Percentiles rank a stretch among this genome's conserved stretches.
phyloP scores from a whole-genome alignment of 2,797 vertebrate genomes.

The Mormyrops boulengeri region DNA sequence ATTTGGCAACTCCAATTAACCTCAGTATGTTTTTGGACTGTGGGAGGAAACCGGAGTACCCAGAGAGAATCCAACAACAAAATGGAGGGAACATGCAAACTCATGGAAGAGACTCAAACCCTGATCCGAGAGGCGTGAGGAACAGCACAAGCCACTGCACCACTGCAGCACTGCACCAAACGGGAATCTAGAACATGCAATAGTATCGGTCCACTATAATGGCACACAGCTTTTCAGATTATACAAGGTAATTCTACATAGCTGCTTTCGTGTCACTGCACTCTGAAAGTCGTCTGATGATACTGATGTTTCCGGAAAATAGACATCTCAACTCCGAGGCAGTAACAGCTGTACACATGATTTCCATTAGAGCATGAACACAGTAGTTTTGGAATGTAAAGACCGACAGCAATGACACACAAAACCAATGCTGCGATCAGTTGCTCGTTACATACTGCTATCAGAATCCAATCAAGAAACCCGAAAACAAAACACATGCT shows the following conservation, averaged over 20 bases:
- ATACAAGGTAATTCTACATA: background rate
- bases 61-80: background rate
- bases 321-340: background rate
- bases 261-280: background rate
- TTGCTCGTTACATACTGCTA: background rate
- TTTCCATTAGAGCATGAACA: background rate
- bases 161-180: background rate
- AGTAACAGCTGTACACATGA: background rate
- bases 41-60: background rate
- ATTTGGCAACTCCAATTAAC: background rate
- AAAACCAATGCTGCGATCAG: background rate
- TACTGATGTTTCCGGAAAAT: background rate
- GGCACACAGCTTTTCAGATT: background rate
- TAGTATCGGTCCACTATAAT: background rate
- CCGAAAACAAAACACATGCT: constrained; percentile 11
- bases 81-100: background rate
- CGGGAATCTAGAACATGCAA: background rate
- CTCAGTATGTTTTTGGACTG: background rate
- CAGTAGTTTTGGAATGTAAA: background rate
- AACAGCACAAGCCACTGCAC: background rate
- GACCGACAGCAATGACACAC: background rate
- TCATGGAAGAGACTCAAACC: background rate
- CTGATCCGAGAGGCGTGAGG: background rate
- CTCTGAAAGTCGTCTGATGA: background rate
- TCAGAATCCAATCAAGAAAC: background rate